A percentile compares a stretch with the other conserved stretches of the same genome.
These are phyloP conservation scores for Cheilosia grossa DNA, from an alignment of 2,888 invertebrate genomes.

Conservation along the genomic window DNA sequence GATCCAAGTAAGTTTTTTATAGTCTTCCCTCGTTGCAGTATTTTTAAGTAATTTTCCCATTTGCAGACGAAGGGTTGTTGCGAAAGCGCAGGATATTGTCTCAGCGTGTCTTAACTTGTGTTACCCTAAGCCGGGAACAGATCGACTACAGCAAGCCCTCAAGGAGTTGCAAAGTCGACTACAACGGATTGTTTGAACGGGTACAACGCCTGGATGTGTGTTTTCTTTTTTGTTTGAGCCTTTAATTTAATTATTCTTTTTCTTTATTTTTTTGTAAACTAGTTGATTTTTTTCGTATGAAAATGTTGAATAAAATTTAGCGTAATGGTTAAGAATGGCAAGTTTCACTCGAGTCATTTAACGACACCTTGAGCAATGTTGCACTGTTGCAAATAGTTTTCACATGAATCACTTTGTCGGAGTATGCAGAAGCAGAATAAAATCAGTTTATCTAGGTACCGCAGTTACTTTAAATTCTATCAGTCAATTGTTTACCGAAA, in stretches of 20 bases:
- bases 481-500: too few relatives aligned
- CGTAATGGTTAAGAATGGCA: slow-evolving; percentile 1
- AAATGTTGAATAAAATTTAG: slow-evolving; percentile 67
- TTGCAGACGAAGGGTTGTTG: slow-evolving; percentile 87
- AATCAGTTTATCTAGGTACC: too few relatives aligned
- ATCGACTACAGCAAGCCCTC: slow-evolving; percentile 85
- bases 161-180: slow-evolving; percentile 83
- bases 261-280: slow-evolving; percentile 27
- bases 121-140: slow-evolving; percentile 89
- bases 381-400: background rate
- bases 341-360: background rate
- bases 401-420: background rate
- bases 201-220: slow-evolving; percentile 21
- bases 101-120: slow-evolving; percentile 89
- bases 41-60: slow-evolving; percentile 30
- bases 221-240: slow-evolving; percentile 35
- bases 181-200: slow-evolving; percentile 77
- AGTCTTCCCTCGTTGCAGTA: background rate
- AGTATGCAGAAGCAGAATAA: background rate
- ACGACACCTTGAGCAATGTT: too few relatives aligned
- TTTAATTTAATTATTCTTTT: slow-evolving; percentile 52
- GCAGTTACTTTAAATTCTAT: too few relatives aligned
- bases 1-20: slow-evolving; percentile 79
- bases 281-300: slow-evolving; percentile 36
- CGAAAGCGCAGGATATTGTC: slow-evolving; percentile 89